phyloP scores from a whole-genome alignment of 2,797 vertebrate genomes.

The Sebastes glaucus region DNA sequence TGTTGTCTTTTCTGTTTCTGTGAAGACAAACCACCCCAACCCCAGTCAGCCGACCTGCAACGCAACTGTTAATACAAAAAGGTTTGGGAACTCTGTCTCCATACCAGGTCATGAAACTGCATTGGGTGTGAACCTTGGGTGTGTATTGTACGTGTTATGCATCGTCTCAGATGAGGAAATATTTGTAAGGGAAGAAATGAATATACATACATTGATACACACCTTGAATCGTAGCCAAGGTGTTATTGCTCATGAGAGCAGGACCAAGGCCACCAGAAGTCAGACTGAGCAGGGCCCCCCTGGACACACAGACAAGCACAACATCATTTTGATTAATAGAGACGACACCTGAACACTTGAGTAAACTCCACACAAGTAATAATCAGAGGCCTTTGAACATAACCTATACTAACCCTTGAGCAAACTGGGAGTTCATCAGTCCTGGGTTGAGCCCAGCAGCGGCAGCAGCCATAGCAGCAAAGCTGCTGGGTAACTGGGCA shows the following conservation, averaged over 20 bases:
- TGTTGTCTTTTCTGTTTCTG: background rate
- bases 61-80: background rate
- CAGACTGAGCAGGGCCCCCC: slow-evolving; percentile 96
- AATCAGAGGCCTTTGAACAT: background rate
- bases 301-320: slow-evolving; percentile 66
- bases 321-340: background rate
- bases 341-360: background rate
- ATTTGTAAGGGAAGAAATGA: background rate
- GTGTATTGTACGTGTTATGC: background rate
- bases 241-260: slow-evolving; percentile 97
- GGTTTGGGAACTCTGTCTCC: background rate
- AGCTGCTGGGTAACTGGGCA: slow-evolving; percentile 91
- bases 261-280: slow-evolving; percentile 92
- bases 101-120: background rate
- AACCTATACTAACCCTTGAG: slow-evolving; percentile 87
- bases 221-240: slow-evolving; percentile 99
- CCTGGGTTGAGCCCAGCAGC: slow-evolving; percentile 94
- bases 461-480: slow-evolving; percentile 97
- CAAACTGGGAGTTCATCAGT: slow-evolving; percentile 96
- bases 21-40: background rate
- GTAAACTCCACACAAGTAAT: background rate
- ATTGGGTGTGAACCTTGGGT: background rate
- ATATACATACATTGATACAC: slow-evolving; percentile 53
- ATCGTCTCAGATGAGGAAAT: background rate
- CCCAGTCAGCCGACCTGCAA: background rate